Percentiles rank a stretch among this genome's conserved stretches.
Evolutionary conservation across 2,888 invertebrate species (phyloP).

Genomic region (Lasioglossum calceatum): DNA sequence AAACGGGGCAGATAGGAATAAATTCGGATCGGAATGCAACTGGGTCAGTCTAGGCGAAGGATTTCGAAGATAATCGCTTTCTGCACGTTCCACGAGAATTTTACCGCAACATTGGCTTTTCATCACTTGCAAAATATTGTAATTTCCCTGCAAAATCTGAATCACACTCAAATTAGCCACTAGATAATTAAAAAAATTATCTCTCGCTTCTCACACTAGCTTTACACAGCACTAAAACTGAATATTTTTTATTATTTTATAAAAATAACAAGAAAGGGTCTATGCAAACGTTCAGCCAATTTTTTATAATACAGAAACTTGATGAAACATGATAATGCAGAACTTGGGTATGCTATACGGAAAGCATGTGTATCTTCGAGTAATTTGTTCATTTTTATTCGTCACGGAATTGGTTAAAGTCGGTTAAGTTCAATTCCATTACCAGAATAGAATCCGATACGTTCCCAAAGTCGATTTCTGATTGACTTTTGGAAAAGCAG

Average conservation of each 20-base stretch:
- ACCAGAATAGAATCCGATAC: neutral
- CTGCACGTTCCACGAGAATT: slow-evolving; percentile 5
- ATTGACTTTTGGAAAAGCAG: neutral
- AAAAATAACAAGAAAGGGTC: too few species aligned
- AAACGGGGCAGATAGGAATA: neutral
- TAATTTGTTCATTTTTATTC: neutral
- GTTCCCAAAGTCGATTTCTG: neutral
- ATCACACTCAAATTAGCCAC: neutral
- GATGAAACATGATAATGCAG: neutral
- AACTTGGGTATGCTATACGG: neutral
- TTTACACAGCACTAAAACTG: neutral
- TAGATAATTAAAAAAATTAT: neutral
- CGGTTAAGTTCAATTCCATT: slow-evolving; percentile 11
- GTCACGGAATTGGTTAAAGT: neutral
- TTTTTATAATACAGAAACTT: too few species aligned
- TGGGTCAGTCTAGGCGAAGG: slow-evolving; percentile 22
- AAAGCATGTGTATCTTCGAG: neutral
- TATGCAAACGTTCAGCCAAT: too few species aligned
- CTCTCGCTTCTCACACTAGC: neutral
- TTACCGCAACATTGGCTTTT: neutral
- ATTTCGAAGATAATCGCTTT: slow-evolving; percentile 30
- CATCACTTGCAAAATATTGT: neutral
- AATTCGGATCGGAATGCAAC: neutral
- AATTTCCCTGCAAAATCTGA: neutral
- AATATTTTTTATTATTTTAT: too few species aligned